phyloP scores from a whole-genome alignment of 2,797 vertebrate genomes.

The Cuculus canorus region DNA sequence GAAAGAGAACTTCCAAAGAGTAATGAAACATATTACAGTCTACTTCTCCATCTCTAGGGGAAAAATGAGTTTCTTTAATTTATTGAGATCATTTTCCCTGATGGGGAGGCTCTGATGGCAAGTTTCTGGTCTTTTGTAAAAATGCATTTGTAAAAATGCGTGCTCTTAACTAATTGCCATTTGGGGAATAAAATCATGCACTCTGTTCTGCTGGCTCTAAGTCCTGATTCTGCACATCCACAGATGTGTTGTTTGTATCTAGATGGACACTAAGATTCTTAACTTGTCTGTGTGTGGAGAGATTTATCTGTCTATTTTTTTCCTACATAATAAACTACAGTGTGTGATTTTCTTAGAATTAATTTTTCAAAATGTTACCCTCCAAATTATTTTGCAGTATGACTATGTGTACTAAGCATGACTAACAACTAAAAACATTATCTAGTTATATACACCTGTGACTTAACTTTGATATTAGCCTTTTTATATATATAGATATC shows the following conservation, averaged over 20 bases:
- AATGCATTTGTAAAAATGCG: neutral
- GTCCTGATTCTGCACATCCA: neutral
- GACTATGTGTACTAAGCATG: neutral
- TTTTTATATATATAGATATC: neutral
- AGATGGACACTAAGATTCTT: neutral
- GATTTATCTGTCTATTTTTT: neutral
- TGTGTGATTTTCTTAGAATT: neutral
- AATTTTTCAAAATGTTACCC: neutral
- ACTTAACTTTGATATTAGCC: neutral
- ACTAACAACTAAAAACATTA: neutral
- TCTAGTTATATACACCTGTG: neutral
- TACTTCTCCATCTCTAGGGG: neutral
- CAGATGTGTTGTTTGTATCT: neutral
- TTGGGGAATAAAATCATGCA: neutral
- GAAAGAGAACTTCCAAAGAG: constrained; percentile 24
- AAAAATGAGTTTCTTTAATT: constrained; percentile 51
- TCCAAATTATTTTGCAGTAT: neutral
- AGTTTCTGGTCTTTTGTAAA: constrained; percentile 30
- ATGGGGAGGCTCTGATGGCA: neutral
- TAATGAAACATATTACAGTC: constrained; percentile 26
- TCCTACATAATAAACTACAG: neutral
- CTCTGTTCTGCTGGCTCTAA: neutral
- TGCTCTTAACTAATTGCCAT: constrained; percentile 28
- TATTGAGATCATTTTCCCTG: constrained; percentile 7
- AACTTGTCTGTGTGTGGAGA: neutral